A percentile compares a stretch with the other conserved stretches of the same genome.
Conservation (phyloP, 2,797 vertebrate species). For the Chaetophractus vellerosus region DNA sequence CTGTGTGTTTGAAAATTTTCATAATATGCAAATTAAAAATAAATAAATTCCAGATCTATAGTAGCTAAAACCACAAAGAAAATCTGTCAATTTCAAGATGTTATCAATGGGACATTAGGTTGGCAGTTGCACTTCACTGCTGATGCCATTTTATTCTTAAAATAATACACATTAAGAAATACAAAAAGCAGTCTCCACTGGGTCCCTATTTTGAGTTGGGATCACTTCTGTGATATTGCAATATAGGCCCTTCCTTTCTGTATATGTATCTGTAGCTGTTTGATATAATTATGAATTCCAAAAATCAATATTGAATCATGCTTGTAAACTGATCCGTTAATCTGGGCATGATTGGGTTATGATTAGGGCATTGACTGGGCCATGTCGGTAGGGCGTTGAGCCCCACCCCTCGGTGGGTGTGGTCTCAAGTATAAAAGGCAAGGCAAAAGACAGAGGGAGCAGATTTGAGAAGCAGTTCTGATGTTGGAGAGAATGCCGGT, state of each 20-base stretch:
- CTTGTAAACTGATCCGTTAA: too few relatives aligned
- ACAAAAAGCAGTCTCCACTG: neutral
- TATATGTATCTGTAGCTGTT: too few relatives aligned
- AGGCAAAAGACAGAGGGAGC: too few relatives aligned
- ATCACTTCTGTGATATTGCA: neutral
- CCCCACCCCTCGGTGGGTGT: too few relatives aligned
- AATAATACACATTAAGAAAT: constrained; percentile 34
- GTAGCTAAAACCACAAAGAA: constrained; percentile 35
- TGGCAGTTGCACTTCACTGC: neutral
- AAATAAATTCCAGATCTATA: constrained; percentile 37
- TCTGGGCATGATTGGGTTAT: too few relatives aligned
- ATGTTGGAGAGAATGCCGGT: too few relatives aligned
- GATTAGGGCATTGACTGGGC: too few relatives aligned
- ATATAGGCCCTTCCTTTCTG: neutral
- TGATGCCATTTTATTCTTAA: constrained; percentile 39
- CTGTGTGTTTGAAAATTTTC: constrained; percentile 5
- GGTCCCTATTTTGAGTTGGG: neutral
- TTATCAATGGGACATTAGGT: neutral
- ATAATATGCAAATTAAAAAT: constrained; percentile 24
- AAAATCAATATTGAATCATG: too few relatives aligned
- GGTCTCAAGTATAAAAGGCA: too few relatives aligned
- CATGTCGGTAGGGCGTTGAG: too few relatives aligned
- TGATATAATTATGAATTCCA: too few relatives aligned
- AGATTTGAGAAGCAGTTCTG: too few relatives aligned
- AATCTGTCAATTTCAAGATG: constrained; percentile 36